A percentile compares a stretch with the other conserved stretches of the same genome.
These are phyloP conservation scores for Thunnus thynnus DNA, from an alignment of 2,113 vertebrate species.

Conservation along the genomic window DNA sequence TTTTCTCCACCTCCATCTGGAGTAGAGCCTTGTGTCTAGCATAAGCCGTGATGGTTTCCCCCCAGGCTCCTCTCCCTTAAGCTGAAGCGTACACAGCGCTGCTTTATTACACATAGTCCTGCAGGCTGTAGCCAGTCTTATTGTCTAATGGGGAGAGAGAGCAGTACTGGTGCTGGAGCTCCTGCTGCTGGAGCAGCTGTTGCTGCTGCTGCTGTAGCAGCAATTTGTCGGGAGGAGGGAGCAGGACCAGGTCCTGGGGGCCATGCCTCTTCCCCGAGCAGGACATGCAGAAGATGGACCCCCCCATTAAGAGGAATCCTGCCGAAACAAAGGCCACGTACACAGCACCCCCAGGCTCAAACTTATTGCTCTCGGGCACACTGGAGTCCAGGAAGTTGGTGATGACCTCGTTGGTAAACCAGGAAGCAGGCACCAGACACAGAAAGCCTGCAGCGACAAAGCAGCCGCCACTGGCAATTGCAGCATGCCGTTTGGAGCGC, in stretches of 20 bases:
- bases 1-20: constrained; percentile 62
- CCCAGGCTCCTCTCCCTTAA: constrained; percentile 62
- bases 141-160: constrained; percentile 85
- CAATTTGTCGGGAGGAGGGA: constrained; percentile 84
- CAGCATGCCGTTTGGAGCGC: constrained; percentile 88
- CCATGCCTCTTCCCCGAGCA: constrained; percentile 87
- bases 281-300: constrained; percentile 92
- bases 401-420: constrained; percentile 95
- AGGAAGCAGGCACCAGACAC: constrained; percentile 92
- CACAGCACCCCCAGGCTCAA: constrained; percentile 93
- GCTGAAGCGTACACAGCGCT: constrained; percentile 51
- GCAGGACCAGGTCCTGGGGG: constrained; percentile 84
- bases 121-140: constrained; percentile 89
- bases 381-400: constrained; percentile 90
- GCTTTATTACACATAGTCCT: constrained; percentile 92
- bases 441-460: constrained; percentile 89
- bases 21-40: constrained; percentile 55
- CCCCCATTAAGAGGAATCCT: constrained; percentile 89
- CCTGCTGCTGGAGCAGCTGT: constrained; percentile 82
- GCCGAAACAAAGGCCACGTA: constrained; percentile 94
- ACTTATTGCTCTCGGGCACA: constrained; percentile 92
- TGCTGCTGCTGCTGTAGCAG: constrained; percentile 84
- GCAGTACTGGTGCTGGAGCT: constrained; percentile 88
- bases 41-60: constrained; percentile 56
- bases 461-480: constrained; percentile 90